Evolutionary conservation across 1,140 invertebrate species (phyloP).

Genomic region (Dinothrombium tinctorium): DNA sequence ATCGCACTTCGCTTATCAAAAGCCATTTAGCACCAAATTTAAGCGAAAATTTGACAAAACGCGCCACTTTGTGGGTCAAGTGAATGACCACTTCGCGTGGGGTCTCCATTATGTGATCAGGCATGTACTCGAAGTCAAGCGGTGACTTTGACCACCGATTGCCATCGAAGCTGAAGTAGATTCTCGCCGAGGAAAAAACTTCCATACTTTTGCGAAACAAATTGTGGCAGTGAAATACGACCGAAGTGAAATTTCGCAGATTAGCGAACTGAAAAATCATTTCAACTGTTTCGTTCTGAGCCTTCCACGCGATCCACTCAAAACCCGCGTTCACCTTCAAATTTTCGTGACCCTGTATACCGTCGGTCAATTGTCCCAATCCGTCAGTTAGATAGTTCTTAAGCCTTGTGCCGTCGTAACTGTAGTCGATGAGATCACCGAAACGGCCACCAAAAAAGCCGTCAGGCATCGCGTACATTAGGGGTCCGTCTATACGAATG

Average conservation of each 20-base stretch:
- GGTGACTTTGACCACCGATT: constrained; percentile 26
- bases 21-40: constrained; percentile 64
- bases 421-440: constrained; percentile 64
- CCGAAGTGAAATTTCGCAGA: constrained; percentile 56
- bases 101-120: constrained; percentile 54
- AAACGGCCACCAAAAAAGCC: constrained; percentile 43
- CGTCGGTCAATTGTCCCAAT: constrained; percentile 67
- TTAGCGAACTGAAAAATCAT: constrained; percentile 67
- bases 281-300: constrained; percentile 20
- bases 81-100: constrained; percentile 58
- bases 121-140: constrained; percentile 29
- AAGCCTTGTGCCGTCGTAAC: constrained; percentile 63
- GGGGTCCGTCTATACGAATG: constrained; percentile 36
- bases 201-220: constrained; percentile 39
- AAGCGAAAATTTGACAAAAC: constrained; percentile 51
- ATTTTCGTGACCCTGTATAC: constrained; percentile 48
- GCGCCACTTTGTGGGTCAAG: constrained; percentile 52
- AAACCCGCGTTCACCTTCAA: constrained; percentile 49
- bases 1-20: constrained; percentile 53
- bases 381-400: constrained; percentile 42
- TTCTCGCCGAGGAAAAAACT: constrained; percentile 48
- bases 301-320: constrained; percentile 65
- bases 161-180: constrained; percentile 55
- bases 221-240: constrained; percentile 54
- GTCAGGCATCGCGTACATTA: constrained; percentile 58